These are phyloP conservation scores for Megaleporinus macrocephalus DNA, from an alignment of 2,113 vertebrate species.

Conservation along the genomic window DNA sequence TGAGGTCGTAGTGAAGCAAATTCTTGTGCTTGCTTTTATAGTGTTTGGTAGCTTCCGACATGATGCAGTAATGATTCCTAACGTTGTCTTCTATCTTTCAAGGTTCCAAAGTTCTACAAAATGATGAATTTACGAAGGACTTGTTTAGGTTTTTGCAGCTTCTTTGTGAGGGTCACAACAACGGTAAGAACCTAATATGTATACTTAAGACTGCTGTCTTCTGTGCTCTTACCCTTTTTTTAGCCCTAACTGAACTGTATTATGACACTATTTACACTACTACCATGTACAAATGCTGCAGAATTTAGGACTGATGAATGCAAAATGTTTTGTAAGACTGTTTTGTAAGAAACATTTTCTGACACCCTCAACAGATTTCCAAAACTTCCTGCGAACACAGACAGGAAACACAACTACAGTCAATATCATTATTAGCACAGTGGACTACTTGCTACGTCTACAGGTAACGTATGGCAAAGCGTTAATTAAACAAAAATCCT, in stretches of 20 bases:
- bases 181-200: conserved; percentile 79
- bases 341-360: background rate
- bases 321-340: background rate
- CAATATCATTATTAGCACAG: conserved; percentile 97
- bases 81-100: conserved; percentile 70
- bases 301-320: too few species aligned
- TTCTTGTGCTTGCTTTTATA: conserved; percentile 67
- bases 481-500: too few species aligned
- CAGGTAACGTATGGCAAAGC: conserved; percentile 79
- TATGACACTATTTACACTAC: background rate
- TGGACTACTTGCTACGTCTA: conserved; percentile 95
- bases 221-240: background rate
- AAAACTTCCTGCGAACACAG: conserved; percentile 96
- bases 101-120: conserved; percentile 98
- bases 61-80: conserved; percentile 14
- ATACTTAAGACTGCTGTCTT: background rate
- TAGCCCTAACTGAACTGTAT: background rate
- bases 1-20: conserved; percentile 58
- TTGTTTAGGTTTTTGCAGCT: conserved; percentile 97
- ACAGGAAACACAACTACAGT: conserved; percentile 98
- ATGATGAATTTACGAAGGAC: conserved; percentile 96
- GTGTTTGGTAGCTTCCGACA: conserved; percentile 35
- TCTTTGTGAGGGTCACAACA: conserved; percentile 97
- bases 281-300: background rate
- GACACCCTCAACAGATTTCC: conserved; percentile 84